phyloP scores from a whole-genome alignment of 2,888 invertebrate species.

The Drosophila parthenogenetica region DNA sequence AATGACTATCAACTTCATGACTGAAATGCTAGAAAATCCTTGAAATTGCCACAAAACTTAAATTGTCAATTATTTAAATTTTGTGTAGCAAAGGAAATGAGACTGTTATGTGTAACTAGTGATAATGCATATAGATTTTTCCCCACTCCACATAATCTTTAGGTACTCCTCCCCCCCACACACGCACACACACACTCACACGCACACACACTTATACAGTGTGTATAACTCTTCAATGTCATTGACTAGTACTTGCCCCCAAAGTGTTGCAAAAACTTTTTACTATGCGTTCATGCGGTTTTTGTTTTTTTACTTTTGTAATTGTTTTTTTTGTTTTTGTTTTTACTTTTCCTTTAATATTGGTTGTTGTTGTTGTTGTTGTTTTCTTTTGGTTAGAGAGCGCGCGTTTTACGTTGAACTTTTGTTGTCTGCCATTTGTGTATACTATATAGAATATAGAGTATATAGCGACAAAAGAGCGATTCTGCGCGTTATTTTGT shows the following conservation, averaged over 20 bases:
- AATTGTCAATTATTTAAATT: constrained; percentile 68
- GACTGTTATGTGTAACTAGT: constrained; percentile 50
- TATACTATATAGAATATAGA: constrained; percentile 43
- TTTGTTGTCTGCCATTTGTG: constrained; percentile 64
- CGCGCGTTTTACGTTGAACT: constrained; percentile 55
- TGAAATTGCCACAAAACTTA: constrained; percentile 40
- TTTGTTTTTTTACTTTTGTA: constrained; percentile 15
- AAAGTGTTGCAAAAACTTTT: constrained; percentile 70
- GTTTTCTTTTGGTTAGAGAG: constrained; percentile 34
- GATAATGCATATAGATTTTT: constrained; percentile 27
- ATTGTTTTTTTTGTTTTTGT: constrained; percentile 30
- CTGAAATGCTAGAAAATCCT: constrained; percentile 39
- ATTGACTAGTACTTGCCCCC: constrained; percentile 74
- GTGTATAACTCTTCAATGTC: constrained; percentile 65
- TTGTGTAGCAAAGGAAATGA: constrained; percentile 41
- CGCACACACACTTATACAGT: constrained; percentile 5
- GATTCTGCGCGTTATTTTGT: constrained; percentile 68
- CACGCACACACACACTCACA: constrained; percentile 8
- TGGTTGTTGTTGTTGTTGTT: constrained; percentile 28
- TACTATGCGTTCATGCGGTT: constrained; percentile 32
- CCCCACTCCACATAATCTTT: not conserved
- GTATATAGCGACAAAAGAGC: constrained; percentile 60
- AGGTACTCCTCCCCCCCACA: not conserved
- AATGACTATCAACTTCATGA: constrained; percentile 40
- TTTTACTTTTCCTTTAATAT: constrained; percentile 26